Conservation (phyloP, 2,797 vertebrate genomes). For the Hafferia zeledoni region DNA sequence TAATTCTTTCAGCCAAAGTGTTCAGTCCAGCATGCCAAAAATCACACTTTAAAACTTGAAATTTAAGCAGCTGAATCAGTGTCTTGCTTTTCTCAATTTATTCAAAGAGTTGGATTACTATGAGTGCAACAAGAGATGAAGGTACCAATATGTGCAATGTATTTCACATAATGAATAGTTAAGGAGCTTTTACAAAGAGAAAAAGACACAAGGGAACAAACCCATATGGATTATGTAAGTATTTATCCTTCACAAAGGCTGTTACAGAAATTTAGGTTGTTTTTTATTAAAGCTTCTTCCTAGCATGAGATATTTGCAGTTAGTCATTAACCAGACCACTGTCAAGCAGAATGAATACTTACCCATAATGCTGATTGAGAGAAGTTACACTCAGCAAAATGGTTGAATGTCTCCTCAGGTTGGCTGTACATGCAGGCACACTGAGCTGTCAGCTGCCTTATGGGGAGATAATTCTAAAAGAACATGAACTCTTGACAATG, state of each 20-base stretch:
- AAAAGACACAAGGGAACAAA: not conserved
- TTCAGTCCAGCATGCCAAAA: not conserved
- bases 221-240: not conserved
- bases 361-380: not conserved
- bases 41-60: conserved; percentile 9
- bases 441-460: not conserved
- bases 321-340: not conserved
- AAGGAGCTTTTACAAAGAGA: not conserved
- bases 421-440: not conserved
- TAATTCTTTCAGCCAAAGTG: conserved; percentile 26
- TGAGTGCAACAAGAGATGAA: not conserved
- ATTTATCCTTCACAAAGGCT: not conserved
- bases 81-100: not conserved
- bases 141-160: not conserved
- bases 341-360: not conserved
- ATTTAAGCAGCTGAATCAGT: not conserved
- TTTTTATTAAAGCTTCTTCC: not conserved
- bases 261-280: not conserved
- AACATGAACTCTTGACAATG: not conserved
- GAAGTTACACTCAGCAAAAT: not conserved
- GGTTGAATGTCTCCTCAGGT: not conserved
- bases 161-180: not conserved
- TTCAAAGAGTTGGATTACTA: not conserved
- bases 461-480: not conserved
- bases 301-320: not conserved